Evolutionary conservation across 2,888 invertebrate genomes (phyloP).

Genomic region (Monoplex corrugatus): DNA sequence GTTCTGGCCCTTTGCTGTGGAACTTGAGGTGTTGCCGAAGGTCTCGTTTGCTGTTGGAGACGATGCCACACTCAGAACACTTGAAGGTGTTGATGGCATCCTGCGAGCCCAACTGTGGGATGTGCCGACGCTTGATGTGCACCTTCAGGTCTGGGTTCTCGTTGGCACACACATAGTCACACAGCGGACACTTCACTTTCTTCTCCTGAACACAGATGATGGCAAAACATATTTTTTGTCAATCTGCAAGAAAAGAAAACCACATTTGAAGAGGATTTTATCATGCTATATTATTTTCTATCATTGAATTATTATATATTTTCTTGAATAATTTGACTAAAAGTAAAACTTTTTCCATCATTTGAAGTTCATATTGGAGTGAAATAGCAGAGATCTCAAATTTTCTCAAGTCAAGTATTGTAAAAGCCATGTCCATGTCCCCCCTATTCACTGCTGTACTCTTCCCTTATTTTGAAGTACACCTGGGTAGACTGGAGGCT

Average conservation of each 20-base stretch:
- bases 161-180: slow-evolving; percentile 79
- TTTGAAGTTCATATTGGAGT: too few relatives aligned
- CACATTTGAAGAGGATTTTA: too few relatives aligned
- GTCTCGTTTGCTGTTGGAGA: slow-evolving; percentile 74
- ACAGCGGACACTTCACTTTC: slow-evolving; percentile 76
- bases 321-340: too few relatives aligned
- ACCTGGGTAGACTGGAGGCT: too few relatives aligned
- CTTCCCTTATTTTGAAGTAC: too few relatives aligned
- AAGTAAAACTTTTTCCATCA: too few relatives aligned
- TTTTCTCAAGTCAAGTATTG: too few relatives aligned
- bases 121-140: slow-evolving; percentile 77
- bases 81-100: slow-evolving; percentile 62
- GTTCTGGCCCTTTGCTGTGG: slow-evolving; percentile 75
- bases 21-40: slow-evolving; percentile 80
- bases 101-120: slow-evolving; percentile 62
- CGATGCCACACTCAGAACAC: slow-evolving; percentile 75
- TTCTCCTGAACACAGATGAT: slow-evolving; percentile 73
- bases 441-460: too few relatives aligned
- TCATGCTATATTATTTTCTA: too few relatives aligned
- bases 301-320: too few relatives aligned
- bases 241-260: background rate
- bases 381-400: too few relatives aligned
- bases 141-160: slow-evolving; percentile 78
- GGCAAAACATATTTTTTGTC: background rate
- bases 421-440: too few relatives aligned